Base-by-base conservation (phyloP, 2,797 vertebrate species). In the Saxicola maurus region DNA sequence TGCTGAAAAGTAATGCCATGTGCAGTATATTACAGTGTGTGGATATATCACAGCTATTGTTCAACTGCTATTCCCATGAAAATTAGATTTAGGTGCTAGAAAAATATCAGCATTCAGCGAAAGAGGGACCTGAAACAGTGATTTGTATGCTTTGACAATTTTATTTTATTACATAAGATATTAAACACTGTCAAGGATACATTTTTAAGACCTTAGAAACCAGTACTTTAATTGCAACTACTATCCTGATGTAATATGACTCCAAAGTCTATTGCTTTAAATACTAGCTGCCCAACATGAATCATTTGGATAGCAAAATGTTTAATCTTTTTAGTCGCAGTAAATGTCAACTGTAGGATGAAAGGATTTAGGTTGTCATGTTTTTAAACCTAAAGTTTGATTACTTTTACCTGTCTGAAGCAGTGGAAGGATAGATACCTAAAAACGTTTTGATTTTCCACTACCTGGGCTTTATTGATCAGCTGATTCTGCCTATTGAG, bases 191-290 rank as follows among this genome's bases (percentile, higher is more conserved):
- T 71, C 61, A 86, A 21, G 33, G 42, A 80, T 86, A 80, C 21
- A 43, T 95, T 95, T 95, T 90, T 92, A 96, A 94, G 78, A 86
- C 93, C 94, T 95, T 82, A 95, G 75, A 96, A 96, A 76, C 73
- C 40, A 37, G 77, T 91, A 91, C 68, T 56, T 96, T 91, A 94
- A 97, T 97, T 95, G 72, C 81, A 90, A 53, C 91, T 94, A 87
- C 85, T 68, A 15, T 94, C 85, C 90, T 97, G 92, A 96, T 59
- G 96, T 95, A 93, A 91, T 72, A 66, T 55, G 74, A 86, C 93
- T 96, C 93, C 74, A 82, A 94, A 95, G 94, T 96, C 96, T 97
- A 95, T 96, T 96, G 93, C 95, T 96, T 97, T 95, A 97, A 97
- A 97, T 96, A 95, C 95, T 95, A 96, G 69, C 95, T 96, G 74